Evolutionary conservation across 2,797 vertebrate species (phyloP), one percentile per base, ranked within the genome.

Genomic region (Esox lucius): DNA sequence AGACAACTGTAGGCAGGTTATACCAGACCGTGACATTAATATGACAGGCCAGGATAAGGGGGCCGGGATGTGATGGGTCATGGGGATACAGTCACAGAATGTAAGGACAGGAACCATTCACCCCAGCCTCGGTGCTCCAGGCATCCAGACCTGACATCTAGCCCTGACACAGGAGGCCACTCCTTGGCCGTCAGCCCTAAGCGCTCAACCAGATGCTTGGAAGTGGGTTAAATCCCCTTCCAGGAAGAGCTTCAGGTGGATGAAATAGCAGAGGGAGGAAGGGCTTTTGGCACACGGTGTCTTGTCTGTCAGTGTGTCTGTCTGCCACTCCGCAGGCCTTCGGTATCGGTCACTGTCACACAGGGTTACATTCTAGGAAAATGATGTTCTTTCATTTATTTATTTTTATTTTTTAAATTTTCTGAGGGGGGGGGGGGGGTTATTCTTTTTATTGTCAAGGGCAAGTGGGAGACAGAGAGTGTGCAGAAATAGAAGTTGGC

Each of bases 91-190:
- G 65, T 68, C 39, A 68, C 65, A 49, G 22, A 17, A 48, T 69
- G 48, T 65, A 31, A 46, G 75, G 46, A 76, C 15, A 31, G 15
- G 24, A 31, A 28, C 61, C 24, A 64, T 64, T 64, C 12, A 28
- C 61, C 11, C 26, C 16, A n/a, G 61, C 13, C 61, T 15, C 64
- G 53, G 69, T 35, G 24, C 61, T 64, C 24, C 61, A 74, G 76
- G 71, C 70, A 76, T 80, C 71, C 75, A 74, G 71, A 71, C 48
- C 53, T 56, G 76, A 71, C 64, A 80, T 80, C 71, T 71, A 76
- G 70, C 67, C 48, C 71, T 56, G 70, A 72, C 65, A 76, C 78
- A 80, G 78, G 74, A 59, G 49, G 26, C 33, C 31, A 24, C 24
- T 62, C 59, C 12, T 19, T 31, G 33, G 12, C 31, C 48, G 61